Evolutionary conservation across 2,113 vertebrate species (phyloP).

Genomic region (Geococcyx californianus): DNA sequence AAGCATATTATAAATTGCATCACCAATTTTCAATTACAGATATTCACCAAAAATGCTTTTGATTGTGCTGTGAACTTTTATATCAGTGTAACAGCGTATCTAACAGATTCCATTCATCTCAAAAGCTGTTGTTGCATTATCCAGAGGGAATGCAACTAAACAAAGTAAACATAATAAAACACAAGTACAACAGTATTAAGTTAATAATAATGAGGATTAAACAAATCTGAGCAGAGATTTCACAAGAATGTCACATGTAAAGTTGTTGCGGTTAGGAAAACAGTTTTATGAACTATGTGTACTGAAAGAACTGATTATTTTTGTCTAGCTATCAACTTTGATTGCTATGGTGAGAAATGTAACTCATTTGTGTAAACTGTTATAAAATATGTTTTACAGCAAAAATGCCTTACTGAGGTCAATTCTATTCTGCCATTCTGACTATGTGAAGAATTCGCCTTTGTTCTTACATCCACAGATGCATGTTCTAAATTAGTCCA

Average conservation of each 20-base stretch:
- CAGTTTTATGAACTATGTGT: background rate
- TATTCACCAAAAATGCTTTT: conserved; percentile 29
- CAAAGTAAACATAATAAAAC: conserved; percentile 41
- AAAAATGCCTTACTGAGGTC: background rate
- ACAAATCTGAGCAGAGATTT: background rate
- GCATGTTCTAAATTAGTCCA: background rate
- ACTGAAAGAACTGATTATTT: background rate
- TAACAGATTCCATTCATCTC: conserved; percentile 40
- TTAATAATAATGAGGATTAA: background rate
- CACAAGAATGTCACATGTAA: background rate
- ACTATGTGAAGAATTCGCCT: background rate
- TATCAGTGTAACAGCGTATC: background rate
- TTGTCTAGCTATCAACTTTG: background rate
- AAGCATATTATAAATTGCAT: conserved; percentile 35
- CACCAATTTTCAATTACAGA: conserved; percentile 6
- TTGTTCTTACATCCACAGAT: background rate
- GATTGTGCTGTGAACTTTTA: conserved; percentile 34
- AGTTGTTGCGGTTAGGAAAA: background rate
- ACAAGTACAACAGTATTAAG: conserved; percentile 59
- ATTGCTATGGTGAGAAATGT: background rate
- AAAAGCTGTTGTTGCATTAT: conserved; percentile 7
- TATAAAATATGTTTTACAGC: background rate
- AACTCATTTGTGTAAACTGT: background rate
- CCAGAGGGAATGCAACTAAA: conserved; percentile 19
- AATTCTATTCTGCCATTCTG: background rate